These are phyloP conservation scores for Rhinopomastus cyanomelas DNA, from an alignment of 2,113 vertebrate genomes.

Conservation along the genomic window DNA sequence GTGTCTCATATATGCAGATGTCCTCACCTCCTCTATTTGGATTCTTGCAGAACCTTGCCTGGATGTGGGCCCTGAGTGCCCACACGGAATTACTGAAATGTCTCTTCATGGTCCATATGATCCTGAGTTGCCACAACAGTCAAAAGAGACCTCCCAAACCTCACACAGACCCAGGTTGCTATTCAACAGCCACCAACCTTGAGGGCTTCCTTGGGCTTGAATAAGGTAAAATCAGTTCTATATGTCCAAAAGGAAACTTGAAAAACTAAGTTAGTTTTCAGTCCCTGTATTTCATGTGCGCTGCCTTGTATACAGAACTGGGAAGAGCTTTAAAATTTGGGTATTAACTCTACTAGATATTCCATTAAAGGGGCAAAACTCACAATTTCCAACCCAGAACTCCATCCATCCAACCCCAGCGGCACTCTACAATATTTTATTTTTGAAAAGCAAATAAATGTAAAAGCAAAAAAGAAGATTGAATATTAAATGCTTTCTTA, in stretches of 20 bases:
- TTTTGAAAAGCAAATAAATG: background rate
- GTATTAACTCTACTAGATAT: background rate
- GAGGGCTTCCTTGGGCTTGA: background rate
- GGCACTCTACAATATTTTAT: background rate
- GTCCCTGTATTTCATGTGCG: background rate
- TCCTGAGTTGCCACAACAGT: background rate
- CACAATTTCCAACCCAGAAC: background rate
- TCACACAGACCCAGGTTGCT: background rate
- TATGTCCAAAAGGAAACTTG: background rate
- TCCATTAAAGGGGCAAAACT: background rate
- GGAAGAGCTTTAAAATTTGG: background rate
- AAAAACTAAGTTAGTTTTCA: background rate
- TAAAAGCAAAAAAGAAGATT: background rate
- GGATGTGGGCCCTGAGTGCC: rapidly evolving
- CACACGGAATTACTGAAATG: background rate
- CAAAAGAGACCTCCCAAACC: background rate
- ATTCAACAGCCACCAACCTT: background rate
- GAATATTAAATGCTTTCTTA: background rate
- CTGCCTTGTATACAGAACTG: background rate
- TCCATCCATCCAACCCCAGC: background rate
- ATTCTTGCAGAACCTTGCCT: background rate
- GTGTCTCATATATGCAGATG: background rate
- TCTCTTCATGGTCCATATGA: rapidly evolving
- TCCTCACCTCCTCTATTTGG: background rate
- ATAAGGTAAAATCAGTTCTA: background rate